Evolutionary conservation across 92 coral and sea anemone genomes (phyloP), one percentile per base, ranked within the genome.

Genomic region (Porites divaricata): DNA sequence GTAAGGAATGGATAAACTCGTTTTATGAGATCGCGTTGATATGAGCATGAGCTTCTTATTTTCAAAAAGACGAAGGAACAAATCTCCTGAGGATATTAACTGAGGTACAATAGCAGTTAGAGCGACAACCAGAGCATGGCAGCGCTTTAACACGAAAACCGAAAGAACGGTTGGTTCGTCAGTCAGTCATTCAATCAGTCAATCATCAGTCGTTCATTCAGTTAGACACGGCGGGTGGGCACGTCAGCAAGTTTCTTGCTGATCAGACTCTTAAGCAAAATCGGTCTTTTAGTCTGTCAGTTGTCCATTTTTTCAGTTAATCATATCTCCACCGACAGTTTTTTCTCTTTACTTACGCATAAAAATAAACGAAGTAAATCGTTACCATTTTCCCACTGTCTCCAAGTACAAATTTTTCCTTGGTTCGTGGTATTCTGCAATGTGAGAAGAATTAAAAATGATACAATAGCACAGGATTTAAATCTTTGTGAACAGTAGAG

Each of bases 301-400:
- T 56, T 64, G 56, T 22, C 16, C 65, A 74, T 13, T 23, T 6
- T 54, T 16, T 23, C 65, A 74, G 19, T 53, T 23, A 71, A 11
- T 67, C 72, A 67, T 4, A 35, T 35, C 7, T 23, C 16, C 11
- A 16, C 23, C 22, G 1, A 6, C 41, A 70, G 8, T 45, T 9
- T 8, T 67, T 13, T 13, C 9, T 22, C 2, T 4, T 71, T 56
- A 48, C 7, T 71, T 6, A 17, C 2, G 19, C 15, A 48, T 15
- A 67, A 24, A 35, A 11, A 28, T 12, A 15, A 20, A 22, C 9
- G 4, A 25, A 16, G 20, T 17, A 25, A 11, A 35, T 48, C 25
- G 89, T 69, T 84, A 92, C 98, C 91, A 89, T 86, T 83, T 83
- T 72, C 2, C 98, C 98, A 63, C 95, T 93, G 68, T 93, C 98